Evolutionary conservation across 2,888 invertebrate genomes (phyloP), one percentile per base, ranked within the genome.

Genomic region (Agrotis exclamationis): DNA sequence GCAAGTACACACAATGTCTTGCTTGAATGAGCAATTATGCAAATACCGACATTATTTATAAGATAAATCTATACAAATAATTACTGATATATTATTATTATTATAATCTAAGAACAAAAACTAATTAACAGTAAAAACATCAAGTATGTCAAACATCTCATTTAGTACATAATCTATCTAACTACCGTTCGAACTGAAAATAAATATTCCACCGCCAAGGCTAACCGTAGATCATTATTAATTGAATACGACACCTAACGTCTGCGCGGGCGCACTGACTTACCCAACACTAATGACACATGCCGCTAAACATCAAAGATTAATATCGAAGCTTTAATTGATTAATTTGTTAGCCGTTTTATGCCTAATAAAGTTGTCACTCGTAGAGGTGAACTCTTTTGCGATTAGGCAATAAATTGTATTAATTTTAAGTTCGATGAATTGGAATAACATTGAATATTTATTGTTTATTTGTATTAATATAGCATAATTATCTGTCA

Each of bases 181-280:
- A 63, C 62, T 72, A 68, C 54, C n/a, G 64, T 68, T 74, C 11
- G 14, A 69, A 57, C 56, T 79, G 54, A 79, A 75, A 83, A 71
- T 83, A 79, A 65, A 75, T 70, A 76, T 69, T 74, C 28, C 54
- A 22, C 44, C 39, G 18, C 33, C 80, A 79, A 85, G 74, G 85
- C 71, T 71, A 80, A 39, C 63, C 67, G 57, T 80, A 64, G 71
- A 68, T 79, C 71, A 76, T 56, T 63, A 74, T 80, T 86, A 85
- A 87, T 88, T 84, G 79, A 86, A 81, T 80, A 71, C 78, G 85
- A 86, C 85, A 86, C 83, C 69, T 78, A 57, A 80, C 76, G 83
- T 80, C 77, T 84, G 84, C 85, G 85, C 84, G 71, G 67, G 76
- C 86, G 82, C 86, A 85, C 78, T 63, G 73, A 72, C 74, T 74